phyloP scores from a whole-genome alignment of 2,888 invertebrate genomes.

The Melanostoma scalare region DNA sequence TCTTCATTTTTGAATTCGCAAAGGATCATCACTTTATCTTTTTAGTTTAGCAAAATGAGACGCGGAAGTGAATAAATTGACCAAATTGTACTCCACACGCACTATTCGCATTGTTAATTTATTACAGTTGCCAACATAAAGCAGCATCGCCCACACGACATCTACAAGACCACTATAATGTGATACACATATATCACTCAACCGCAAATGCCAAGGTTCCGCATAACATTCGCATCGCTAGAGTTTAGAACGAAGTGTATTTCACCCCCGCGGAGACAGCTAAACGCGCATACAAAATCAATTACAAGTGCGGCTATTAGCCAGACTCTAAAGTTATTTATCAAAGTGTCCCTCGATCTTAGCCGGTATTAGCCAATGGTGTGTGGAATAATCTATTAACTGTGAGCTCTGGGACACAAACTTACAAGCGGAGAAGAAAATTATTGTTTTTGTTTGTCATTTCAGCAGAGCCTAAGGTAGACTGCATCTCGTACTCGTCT shows the following conservation, averaged over 20 bases:
- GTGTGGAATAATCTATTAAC: constrained; percentile 68
- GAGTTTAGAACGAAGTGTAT: constrained; percentile 47
- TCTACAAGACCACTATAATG: constrained; percentile 6
- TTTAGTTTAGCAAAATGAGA: background rate
- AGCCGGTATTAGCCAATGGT: constrained; percentile 64
- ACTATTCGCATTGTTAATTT: constrained; percentile 43
- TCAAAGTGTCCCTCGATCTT: constrained; percentile 67
- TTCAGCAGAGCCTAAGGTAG: constrained; percentile 31
- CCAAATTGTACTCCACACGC: constrained; percentile 1
- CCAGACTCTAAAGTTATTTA: constrained; percentile 58
- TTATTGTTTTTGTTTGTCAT: constrained; percentile 40
- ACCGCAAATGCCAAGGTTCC: background rate
- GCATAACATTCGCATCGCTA: constrained; percentile 5
- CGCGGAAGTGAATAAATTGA: constrained; percentile 16
- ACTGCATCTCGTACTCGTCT: constrained; percentile 58
- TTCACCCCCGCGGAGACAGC: constrained; percentile 67
- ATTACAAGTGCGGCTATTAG: constrained; percentile 71
- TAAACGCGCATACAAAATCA: constrained; percentile 67
- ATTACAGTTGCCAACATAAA: constrained; percentile 45
- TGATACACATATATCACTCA: constrained; percentile 60
- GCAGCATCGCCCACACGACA: constrained; percentile 47
- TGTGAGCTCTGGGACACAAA: constrained; percentile 45
- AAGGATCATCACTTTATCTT: background rate
- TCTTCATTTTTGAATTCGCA: too few relatives aligned
- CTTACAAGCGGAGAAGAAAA: constrained; percentile 24